phyloP scores from a whole-genome alignment of 2,113 vertebrate species.

The Beaufortia kweichowensis region DNA sequence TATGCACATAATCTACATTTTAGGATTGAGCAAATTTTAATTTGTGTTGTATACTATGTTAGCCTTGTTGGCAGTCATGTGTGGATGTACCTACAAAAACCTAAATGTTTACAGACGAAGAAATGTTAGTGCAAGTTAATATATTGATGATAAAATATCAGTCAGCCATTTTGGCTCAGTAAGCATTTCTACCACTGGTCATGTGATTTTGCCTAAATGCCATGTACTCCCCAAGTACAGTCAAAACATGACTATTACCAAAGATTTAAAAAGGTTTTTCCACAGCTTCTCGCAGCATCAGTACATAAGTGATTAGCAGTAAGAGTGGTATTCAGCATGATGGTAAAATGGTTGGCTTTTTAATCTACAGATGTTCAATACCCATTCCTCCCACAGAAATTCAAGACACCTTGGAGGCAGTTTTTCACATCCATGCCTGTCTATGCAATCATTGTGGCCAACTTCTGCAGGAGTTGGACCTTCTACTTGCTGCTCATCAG shows the following conservation, averaged over 20 bases:
- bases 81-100: no score
- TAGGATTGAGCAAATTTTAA: no score
- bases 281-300: neutral
- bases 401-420: slow-evolving; percentile 96
- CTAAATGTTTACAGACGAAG: no score
- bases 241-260: slow-evolving; percentile 24
- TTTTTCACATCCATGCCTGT: slow-evolving; percentile 99
- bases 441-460: slow-evolving; percentile 99
- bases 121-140: no score
- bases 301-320: neutral
- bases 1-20: no score
- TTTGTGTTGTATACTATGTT: no score
- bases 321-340: neutral
- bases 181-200: neutral
- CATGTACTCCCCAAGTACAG: neutral
- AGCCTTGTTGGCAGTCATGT: no score
- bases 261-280: neutral
- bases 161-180: neutral
- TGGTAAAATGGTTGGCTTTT: neutral
- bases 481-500: slow-evolving; percentile 98
- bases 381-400: slow-evolving; percentile 81
- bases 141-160: neutral
- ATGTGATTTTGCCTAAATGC: slow-evolving; percentile 19
- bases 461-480: slow-evolving; percentile 99
- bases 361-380: neutral